Evolutionary conservation across 2,888 invertebrate genomes (phyloP).

Genomic region (Xestia xanthographa): DNA sequence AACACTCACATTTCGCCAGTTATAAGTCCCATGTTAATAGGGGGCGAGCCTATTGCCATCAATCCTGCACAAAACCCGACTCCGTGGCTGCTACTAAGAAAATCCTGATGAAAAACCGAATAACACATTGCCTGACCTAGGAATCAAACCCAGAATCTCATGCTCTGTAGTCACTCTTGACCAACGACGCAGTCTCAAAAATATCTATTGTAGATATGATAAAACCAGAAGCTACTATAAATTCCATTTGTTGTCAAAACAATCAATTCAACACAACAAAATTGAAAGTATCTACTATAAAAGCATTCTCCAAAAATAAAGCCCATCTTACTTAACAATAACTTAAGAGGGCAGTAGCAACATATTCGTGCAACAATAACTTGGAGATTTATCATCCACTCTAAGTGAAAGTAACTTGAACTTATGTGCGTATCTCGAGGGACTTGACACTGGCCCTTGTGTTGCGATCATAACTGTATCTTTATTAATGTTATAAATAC

Average conservation of each 20-base stretch:
- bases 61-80: too few relatives aligned
- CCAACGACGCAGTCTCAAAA: too few relatives aligned
- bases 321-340: conserved; percentile 17
- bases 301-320: conserved; percentile 24
- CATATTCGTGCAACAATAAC: conserved; percentile 42
- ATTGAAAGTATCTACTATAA: conserved; percentile 38
- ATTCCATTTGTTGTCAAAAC: not conserved
- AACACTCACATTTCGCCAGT: too few relatives aligned
- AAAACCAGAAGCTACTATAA: conserved; percentile 5
- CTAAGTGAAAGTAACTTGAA: conserved; percentile 55
- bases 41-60: too few relatives aligned
- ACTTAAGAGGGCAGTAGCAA: conserved; percentile 19
- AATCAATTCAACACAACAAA: conserved; percentile 21
- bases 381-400: conserved; percentile 56
- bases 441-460: conserved; percentile 37
- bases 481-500: conserved; percentile 23
- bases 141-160: too few relatives aligned
- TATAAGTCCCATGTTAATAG: too few relatives aligned
- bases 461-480: conserved; percentile 44
- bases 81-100: too few relatives aligned
- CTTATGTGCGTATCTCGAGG: conserved; percentile 19
- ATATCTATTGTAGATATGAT: not conserved
- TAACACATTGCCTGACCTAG: too few relatives aligned
- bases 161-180: too few relatives aligned
- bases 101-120: too few relatives aligned